Evolutionary conservation across 2,888 invertebrate genomes (phyloP).

Genomic region (Calameuta pallipes): DNA sequence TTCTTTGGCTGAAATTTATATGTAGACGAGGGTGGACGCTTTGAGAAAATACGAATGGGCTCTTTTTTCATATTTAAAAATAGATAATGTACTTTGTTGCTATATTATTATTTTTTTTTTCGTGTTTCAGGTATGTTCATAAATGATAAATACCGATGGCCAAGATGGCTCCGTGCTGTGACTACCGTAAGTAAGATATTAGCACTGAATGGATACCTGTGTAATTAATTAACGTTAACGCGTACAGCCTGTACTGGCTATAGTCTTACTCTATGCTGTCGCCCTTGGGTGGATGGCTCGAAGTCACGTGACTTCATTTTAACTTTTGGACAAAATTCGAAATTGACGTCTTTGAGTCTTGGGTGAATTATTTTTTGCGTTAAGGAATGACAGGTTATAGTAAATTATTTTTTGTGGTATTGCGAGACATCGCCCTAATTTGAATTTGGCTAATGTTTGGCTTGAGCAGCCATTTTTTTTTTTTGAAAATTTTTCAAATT

Average conservation of each 20-base stretch:
- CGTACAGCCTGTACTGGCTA: not conserved
- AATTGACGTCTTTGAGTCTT: not conserved
- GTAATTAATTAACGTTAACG: not conserved
- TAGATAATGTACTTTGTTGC: not conserved
- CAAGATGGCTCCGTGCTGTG: not conserved
- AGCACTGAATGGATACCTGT: not conserved
- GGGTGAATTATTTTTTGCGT: not conserved
- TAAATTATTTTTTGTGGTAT: not conserved
- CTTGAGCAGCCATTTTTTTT: too few species aligned
- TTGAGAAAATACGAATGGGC: not conserved
- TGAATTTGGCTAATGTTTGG: not conserved
- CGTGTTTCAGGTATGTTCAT: not conserved
- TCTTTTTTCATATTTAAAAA: not conserved
- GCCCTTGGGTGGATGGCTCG: not conserved
- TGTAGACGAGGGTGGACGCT: not conserved
- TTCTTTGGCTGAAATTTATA: not conserved
- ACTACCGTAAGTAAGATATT: conserved; percentile 5
- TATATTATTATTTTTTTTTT: not conserved
- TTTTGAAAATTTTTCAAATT: not conserved
- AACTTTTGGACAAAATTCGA: not conserved
- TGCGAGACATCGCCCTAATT: not conserved
- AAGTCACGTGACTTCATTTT: not conserved
- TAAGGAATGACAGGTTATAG: not conserved
- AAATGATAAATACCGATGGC: not conserved
- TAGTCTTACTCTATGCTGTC: not conserved